These are phyloP conservation scores for Ophiodon elongatus DNA, from an alignment of 2,113 vertebrate genomes.

Conservation along the genomic window DNA sequence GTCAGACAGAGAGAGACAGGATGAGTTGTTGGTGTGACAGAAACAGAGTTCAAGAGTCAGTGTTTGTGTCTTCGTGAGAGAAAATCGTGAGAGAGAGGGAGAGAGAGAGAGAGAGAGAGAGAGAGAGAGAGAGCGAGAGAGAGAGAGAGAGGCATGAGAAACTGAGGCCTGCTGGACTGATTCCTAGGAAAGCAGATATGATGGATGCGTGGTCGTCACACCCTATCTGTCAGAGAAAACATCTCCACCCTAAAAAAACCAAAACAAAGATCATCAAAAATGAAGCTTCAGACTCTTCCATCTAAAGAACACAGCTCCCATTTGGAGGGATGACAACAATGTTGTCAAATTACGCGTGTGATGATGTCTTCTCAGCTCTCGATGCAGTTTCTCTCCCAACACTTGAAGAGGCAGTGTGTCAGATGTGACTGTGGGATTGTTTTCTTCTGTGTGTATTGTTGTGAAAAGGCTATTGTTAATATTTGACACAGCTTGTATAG, in stretches of 20 bases:
- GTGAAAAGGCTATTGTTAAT: background rate
- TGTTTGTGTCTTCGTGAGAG: background rate
- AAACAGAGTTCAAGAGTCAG: background rate
- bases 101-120: background rate
- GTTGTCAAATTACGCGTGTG: slow-evolving; percentile 44
- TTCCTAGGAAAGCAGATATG: slow-evolving; percentile 54
- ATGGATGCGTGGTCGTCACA: slow-evolving; percentile 54
- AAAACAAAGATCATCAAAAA: slow-evolving; percentile 54
- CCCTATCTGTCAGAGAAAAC: slow-evolving; percentile 61
- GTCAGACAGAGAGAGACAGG: slow-evolving; percentile 6
- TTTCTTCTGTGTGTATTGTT: background rate
- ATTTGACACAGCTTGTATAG: background rate
- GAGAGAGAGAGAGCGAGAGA: too few relatives aligned
- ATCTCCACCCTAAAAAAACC: slow-evolving; percentile 61
- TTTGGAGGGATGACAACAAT: slow-evolving; percentile 31
- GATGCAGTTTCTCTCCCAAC: background rate
- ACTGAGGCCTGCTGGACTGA: slow-evolving; percentile 5
- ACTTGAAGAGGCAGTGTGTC: background rate
- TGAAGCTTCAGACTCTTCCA: slow-evolving; percentile 32
- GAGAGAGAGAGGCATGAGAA: background rate
- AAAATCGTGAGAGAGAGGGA: background rate
- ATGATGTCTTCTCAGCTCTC: slow-evolving; percentile 9
- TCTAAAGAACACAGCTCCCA: slow-evolving; percentile 58
- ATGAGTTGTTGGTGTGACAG: slow-evolving; percentile 11
- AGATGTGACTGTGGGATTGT: slow-evolving; percentile 2